These are phyloP conservation scores for Pygocentrus nattereri DNA, from an alignment of 2,797 vertebrate species.

Conservation along the genomic window DNA sequence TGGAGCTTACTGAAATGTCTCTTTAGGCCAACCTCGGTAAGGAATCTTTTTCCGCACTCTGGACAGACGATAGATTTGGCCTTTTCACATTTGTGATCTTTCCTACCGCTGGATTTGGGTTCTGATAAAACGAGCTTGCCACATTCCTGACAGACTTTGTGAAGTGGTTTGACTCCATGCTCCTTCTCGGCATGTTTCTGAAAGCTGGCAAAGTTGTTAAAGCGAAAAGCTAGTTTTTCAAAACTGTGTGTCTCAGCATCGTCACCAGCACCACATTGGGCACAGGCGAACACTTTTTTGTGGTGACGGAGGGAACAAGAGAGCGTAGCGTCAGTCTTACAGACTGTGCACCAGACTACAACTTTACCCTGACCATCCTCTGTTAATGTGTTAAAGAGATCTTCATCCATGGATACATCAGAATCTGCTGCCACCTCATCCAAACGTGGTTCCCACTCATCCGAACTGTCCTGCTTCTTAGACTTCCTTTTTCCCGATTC, in stretches of 20 bases:
- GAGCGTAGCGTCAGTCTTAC: not conserved
- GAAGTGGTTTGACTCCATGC: slow-evolving; percentile 21
- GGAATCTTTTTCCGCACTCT: slow-evolving; percentile 31
- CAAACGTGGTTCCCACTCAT: not conserved
- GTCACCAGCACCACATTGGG: not conserved
- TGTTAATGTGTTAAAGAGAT: not conserved
- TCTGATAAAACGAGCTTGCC: not conserved
- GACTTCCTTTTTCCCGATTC: not conserved
- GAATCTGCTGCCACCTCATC: slow-evolving; percentile 13
- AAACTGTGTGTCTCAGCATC: not conserved
- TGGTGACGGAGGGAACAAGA: slow-evolving; percentile 35
- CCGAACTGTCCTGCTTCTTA: slow-evolving; percentile 8
- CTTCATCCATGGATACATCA: slow-evolving; percentile 7
- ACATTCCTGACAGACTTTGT: slow-evolving; percentile 29
- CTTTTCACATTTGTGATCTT: slow-evolving; percentile 27
- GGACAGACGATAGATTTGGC: slow-evolving; percentile 21
- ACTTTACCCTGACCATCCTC: slow-evolving; percentile 19
- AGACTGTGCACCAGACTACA: slow-evolving; percentile 24
- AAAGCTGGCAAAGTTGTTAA: slow-evolving; percentile 4
- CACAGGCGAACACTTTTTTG: slow-evolving; percentile 24
- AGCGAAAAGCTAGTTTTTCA: not conserved
- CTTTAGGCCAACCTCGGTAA: slow-evolving; percentile 5
- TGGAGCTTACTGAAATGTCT: slow-evolving; percentile 22
- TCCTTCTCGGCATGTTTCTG: slow-evolving; percentile 33
- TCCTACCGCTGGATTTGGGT: not conserved